Conservation (phyloP, 1,140 invertebrate genomes). For the Microplitis demolitor region DNA sequence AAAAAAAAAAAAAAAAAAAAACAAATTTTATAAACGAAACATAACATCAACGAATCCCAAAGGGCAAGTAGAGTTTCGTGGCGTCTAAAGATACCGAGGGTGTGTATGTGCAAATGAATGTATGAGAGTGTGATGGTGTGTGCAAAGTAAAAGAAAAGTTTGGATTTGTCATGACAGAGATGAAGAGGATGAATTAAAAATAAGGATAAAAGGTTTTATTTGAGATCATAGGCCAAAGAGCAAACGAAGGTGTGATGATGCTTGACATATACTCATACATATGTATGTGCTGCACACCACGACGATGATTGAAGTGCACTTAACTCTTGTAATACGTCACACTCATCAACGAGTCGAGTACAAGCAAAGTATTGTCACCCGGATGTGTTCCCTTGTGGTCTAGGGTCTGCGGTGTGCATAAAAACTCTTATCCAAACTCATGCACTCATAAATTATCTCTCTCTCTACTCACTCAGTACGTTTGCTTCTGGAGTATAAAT, state of each 20-base stretch:
- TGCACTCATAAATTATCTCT: too few relatives aligned
- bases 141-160: constrained; percentile 20
- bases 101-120: too few relatives aligned
- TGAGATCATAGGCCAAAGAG: constrained; percentile 50
- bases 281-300: constrained; percentile 32
- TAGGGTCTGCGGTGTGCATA: background rate
- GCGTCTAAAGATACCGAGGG: too few relatives aligned
- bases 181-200: constrained; percentile 18
- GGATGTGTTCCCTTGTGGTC: constrained; percentile 26
- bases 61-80: too few relatives aligned
- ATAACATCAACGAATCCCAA: too few relatives aligned
- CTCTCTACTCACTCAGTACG: too few relatives aligned
- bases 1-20: too few relatives aligned
- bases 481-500: background rate
- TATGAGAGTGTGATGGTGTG: background rate
- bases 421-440: background rate
- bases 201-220: constrained; percentile 32
- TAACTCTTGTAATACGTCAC: constrained; percentile 49
- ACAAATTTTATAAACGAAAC: too few relatives aligned
- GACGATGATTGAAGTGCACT: constrained; percentile 59
- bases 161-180: constrained; percentile 9
- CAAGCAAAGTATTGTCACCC: constrained; percentile 7
- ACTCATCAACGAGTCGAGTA: constrained; percentile 9
- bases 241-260: constrained; percentile 46
- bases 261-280: constrained; percentile 27